Percentiles rank a stretch among this genome's conserved stretches.
Evolutionary conservation across 2,888 invertebrate genomes (phyloP).

Genomic region (Lacanobia wlatinum): DNA sequence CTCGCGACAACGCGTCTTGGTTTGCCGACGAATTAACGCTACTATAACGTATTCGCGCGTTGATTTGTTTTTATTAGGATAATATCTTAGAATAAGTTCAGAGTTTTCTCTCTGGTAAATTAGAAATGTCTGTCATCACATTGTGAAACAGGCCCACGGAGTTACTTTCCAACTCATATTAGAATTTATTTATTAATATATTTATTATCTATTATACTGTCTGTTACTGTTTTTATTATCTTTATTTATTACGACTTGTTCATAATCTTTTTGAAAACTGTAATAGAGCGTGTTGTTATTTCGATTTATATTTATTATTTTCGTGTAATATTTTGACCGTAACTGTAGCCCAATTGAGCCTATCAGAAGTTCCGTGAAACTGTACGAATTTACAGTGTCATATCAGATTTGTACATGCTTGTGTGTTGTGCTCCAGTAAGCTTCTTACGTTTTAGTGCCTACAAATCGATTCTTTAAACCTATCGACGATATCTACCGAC

Average conservation of each 20-base stretch:
- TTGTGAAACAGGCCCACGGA: not conserved
- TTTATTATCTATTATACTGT: not conserved
- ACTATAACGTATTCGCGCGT: too few relatives aligned
- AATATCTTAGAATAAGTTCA: not conserved
- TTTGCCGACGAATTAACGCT: too few relatives aligned
- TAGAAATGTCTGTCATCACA: not conserved
- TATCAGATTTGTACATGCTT: conserved; percentile 87
- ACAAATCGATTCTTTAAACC: not conserved
- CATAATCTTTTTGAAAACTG: conserved; percentile 16
- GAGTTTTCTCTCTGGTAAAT: not conserved
- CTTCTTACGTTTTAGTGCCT: conserved; percentile 3
- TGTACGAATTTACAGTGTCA: conserved; percentile 84
- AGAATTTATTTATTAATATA: not conserved
- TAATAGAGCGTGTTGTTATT: conserved; percentile 13
- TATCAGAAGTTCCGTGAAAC: conserved; percentile 67
- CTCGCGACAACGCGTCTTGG: too few relatives aligned
- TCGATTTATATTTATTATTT: not conserved
- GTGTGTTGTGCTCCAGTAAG: conserved; percentile 40
- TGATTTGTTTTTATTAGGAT: too few relatives aligned
- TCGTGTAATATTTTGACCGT: conserved; percentile 49
- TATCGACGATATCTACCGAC: too few relatives aligned
- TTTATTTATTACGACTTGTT: not conserved
- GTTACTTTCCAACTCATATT: not conserved
- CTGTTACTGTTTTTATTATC: conserved; percentile 31
- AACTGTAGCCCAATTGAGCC: conserved; percentile 55